phyloP scores from a whole-genome alignment of 35 echinoderm and acorn worm species.

The Nesometra sesokonis region DNA sequence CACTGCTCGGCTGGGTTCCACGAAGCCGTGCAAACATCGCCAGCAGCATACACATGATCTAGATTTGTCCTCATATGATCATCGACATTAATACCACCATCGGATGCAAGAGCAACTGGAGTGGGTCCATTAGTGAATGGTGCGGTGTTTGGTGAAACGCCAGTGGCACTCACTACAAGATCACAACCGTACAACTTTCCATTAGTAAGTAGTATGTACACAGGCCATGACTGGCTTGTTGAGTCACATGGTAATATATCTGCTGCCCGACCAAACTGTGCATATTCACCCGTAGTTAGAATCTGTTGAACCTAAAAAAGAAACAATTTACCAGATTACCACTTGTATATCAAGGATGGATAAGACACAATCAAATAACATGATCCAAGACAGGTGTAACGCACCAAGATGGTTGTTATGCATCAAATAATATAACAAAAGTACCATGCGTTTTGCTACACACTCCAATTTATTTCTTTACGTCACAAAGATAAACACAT shows the following conservation, averaged over 20 bases:
- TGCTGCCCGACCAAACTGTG: neutral
- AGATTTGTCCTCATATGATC: slow-evolving; percentile 90
- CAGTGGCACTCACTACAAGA: slow-evolving; percentile 91
- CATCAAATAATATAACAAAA: neutral
- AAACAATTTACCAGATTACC: neutral
- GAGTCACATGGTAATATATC: neutral
- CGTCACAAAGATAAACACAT: too few species aligned
- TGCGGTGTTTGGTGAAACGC: slow-evolving; percentile 60
- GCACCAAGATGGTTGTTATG: too few species aligned
- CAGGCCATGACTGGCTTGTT: slow-evolving; percentile 40
- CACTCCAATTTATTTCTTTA: too few species aligned
- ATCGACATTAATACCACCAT: slow-evolving; percentile 72
- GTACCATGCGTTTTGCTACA: too few species aligned
- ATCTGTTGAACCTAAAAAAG: slow-evolving; percentile 35
- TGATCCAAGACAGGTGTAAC: too few species aligned
- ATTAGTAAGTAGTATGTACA: slow-evolving; percentile 78
- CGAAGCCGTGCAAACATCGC: slow-evolving; percentile 87
- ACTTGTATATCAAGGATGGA: too few species aligned
- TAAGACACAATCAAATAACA: too few species aligned
- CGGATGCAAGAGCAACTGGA: slow-evolving; percentile 37
- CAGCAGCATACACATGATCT: slow-evolving; percentile 77
- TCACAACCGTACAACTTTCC: slow-evolving; percentile 86
- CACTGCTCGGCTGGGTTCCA: slow-evolving; percentile 83
- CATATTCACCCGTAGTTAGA: slow-evolving; percentile 32
- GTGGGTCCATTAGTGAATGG: neutral